Base-by-base conservation (phyloP, 30 jellyfish, hydroid and myxozoan genomes). In the Cassiopea xamachana region DNA sequence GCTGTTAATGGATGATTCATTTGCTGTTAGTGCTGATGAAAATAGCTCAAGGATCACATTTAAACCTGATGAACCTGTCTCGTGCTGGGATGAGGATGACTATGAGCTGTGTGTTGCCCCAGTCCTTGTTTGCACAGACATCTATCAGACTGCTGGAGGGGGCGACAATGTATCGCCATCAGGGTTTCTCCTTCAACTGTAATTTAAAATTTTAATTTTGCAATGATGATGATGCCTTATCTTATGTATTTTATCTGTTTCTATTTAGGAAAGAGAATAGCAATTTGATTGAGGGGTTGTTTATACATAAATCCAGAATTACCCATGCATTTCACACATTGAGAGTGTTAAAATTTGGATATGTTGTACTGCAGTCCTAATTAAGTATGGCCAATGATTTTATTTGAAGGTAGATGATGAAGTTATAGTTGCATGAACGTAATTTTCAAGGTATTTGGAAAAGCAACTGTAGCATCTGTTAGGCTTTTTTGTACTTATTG, bases 131-230 rank as follows among this genome's bases (percentile, higher is more conserved):
- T 94, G 98, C 90, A 94, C 98, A 7, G 89, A 83, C 12, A 97
- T 94, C 14, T 80, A 83, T 19, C 98, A 94, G 92, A 94, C 98
- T 0, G 98, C 74, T 58, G 98, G 98, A 0, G 98, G 98, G 7
- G 98, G 98, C 7, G 98, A 94, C 83, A 94, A 94, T 79, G 88
- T 94, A 13, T 84, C 98, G 1, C 97, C 97, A 13, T 90, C 98
- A 27, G 98, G 97, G 59, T 74, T 94, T 39, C 80, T 91, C 48
- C 83, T 86, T 39, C 98, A 94, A 67, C 70, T 94, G 43, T 89
- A 16, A 64, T 5, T 4, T 64, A 46, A 7, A 14, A 44, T 47
- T 14, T 64, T 7, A 64, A 64, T 5, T 7, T 4, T 7, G 8
- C 15, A 14, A 5, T 9, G 15, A 64, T 16, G 43, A 64, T 14